Conservation (phyloP, 2,113 vertebrate species). For the Danionella cerebrum region DNA sequence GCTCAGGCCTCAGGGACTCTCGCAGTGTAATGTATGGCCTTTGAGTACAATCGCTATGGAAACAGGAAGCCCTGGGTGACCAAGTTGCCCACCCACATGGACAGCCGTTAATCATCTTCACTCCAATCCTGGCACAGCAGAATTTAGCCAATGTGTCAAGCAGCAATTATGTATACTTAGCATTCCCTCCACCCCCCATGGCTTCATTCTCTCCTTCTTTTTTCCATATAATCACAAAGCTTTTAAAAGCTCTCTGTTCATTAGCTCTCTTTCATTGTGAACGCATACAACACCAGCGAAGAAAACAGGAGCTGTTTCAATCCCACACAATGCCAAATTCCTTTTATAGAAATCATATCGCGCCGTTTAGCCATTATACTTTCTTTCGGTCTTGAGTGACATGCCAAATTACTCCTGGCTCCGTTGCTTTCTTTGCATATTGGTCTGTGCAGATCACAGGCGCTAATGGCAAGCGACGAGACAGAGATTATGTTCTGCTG, state of each 20-base stretch:
- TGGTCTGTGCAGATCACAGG: slow-evolving; percentile 57
- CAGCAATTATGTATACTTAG: slow-evolving; percentile 78
- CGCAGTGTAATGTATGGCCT: slow-evolving; percentile 60
- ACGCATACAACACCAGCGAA: slow-evolving; percentile 60
- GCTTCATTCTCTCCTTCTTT: slow-evolving; percentile 39
- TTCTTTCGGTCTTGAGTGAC: slow-evolving; percentile 58
- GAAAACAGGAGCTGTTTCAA: slow-evolving; percentile 51
- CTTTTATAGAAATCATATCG: slow-evolving; percentile 61
- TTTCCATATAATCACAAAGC: slow-evolving; percentile 68
- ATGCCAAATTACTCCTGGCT: slow-evolving; percentile 59
- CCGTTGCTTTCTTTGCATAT: slow-evolving; percentile 61
- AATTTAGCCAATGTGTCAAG: slow-evolving; percentile 75
- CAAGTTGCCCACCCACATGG: slow-evolving; percentile 63
- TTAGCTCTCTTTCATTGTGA: slow-evolving; percentile 57
- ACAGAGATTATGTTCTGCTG: slow-evolving; percentile 64
- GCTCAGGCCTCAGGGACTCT: slow-evolving; percentile 57
- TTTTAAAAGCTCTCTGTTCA: slow-evolving; percentile 66
- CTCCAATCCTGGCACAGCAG: slow-evolving; percentile 75
- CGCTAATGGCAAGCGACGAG: slow-evolving; percentile 63
- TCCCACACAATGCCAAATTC: slow-evolving; percentile 57
- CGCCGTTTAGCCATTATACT: slow-evolving; percentile 59
- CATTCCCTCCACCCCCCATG: slow-evolving; percentile 44
- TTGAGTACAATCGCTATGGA: slow-evolving; percentile 69
- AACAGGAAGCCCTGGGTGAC: slow-evolving; percentile 63
- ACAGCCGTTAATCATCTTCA: slow-evolving; percentile 76